Conservation (phyloP, 2,797 vertebrate species). For the Squalus acanthias region DNA sequence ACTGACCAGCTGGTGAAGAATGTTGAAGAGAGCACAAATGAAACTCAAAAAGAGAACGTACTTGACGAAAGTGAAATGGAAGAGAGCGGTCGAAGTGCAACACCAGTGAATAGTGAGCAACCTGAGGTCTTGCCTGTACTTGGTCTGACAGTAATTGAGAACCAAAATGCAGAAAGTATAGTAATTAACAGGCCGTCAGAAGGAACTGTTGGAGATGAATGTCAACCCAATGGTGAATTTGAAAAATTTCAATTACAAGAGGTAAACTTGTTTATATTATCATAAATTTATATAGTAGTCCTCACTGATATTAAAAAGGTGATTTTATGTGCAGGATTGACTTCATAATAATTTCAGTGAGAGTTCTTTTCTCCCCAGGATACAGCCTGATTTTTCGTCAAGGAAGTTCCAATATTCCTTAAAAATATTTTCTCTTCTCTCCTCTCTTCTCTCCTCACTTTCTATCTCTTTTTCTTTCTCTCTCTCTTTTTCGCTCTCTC, state of each 20-base stretch:
- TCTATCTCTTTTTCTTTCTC: background rate
- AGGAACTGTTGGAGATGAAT: slow-evolving; percentile 47
- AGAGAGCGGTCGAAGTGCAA: slow-evolving; percentile 91
- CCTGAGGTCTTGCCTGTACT: slow-evolving; percentile 68
- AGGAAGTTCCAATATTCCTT: background rate
- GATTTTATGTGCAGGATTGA: background rate
- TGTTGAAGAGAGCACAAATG: slow-evolving; percentile 56
- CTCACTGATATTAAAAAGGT: background rate
- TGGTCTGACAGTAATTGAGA: slow-evolving; percentile 43
- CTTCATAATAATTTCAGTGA: background rate
- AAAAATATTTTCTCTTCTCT: background rate
- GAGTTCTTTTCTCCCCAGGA: no score
- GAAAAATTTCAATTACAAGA: slow-evolving; percentile 78
- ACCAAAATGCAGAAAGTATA: slow-evolving; percentile 43
- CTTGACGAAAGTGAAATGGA: slow-evolving; percentile 88
- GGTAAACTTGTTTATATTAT: slow-evolving; percentile 58
- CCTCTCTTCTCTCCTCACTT: no score
- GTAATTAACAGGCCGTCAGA: slow-evolving; percentile 39
- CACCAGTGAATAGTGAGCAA: slow-evolving; percentile 90
- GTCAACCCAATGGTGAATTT: slow-evolving; percentile 56
- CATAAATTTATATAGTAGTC: background rate
- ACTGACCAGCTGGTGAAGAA: slow-evolving; percentile 47
- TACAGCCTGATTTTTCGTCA: background rate
- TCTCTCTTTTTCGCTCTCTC: no score
- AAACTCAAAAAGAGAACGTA: slow-evolving; percentile 58